Conservation (phyloP, 2,888 invertebrate genomes). For the Boloria euphrosyne region DNA sequence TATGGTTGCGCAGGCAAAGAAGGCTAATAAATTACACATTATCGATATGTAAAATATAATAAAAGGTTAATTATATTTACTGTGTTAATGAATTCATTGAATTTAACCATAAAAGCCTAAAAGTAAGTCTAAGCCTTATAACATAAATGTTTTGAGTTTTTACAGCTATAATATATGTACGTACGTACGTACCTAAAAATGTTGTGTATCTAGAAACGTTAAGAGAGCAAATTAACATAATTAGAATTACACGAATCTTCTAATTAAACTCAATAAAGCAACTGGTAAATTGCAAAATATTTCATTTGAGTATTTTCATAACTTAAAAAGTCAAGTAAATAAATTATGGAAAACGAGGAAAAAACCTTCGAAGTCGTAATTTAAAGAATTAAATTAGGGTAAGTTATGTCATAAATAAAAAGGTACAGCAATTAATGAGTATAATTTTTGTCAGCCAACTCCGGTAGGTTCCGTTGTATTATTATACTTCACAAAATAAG, state of each 20-base stretch:
- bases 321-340: slow-evolving; percentile 3
- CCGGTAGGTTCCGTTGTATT: neutral
- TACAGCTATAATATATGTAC: too few relatives aligned
- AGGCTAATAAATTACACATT: neutral
- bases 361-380: slow-evolving; percentile 14
- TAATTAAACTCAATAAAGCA: neutral
- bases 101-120: too few relatives aligned
- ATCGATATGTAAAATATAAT: neutral
- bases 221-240: too few relatives aligned
- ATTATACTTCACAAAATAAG: slow-evolving; percentile 8
- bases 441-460: slow-evolving; percentile 7
- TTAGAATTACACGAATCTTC: too few relatives aligned
- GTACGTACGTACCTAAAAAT: too few relatives aligned
- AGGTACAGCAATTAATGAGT: slow-evolving; percentile 20
- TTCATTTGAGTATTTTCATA: slow-evolving; percentile 6
- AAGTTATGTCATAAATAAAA: slow-evolving; percentile 18
- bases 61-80: too few relatives aligned
- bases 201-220: too few relatives aligned
- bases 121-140: too few relatives aligned
- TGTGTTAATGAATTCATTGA: too few relatives aligned
- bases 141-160: too few relatives aligned
- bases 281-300: slow-evolving; percentile 2
- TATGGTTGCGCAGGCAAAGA: too few relatives aligned
- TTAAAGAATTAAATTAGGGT: slow-evolving; percentile 14
- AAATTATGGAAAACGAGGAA: slow-evolving; percentile 12